phyloP scores from a whole-genome alignment of 2,888 invertebrate species.

The Lasioglossum figueresi region DNA sequence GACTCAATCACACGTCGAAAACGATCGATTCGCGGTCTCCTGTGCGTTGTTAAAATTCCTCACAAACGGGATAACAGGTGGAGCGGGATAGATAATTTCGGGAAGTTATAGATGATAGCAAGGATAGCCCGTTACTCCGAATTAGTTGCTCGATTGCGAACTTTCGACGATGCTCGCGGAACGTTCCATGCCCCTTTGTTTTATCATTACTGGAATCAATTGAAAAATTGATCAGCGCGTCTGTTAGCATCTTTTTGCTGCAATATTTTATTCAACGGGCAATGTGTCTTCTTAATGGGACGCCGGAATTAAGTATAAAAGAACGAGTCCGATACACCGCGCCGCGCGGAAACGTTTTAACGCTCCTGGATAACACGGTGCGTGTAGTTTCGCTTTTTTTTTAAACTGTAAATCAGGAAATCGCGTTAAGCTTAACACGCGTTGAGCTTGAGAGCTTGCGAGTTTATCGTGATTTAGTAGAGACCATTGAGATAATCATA shows the following conservation, averaged over 20 bases:
- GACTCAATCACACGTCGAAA: slow-evolving; percentile 54
- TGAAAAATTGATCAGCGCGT: not conserved
- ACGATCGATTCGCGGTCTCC: slow-evolving; percentile 51
- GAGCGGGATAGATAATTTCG: slow-evolving; percentile 3
- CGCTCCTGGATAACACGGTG: not conserved
- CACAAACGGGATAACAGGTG: slow-evolving; percentile 1
- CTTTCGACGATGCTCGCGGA: not conserved
- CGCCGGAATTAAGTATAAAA: not conserved
- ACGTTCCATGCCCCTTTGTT: not conserved
- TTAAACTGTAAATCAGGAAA: not conserved
- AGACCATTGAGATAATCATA: not conserved
- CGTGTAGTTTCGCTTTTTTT: not conserved
- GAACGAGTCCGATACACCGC: not conserved
- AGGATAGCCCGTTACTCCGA: slow-evolving; percentile 28
- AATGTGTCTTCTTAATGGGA: not conserved
- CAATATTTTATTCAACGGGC: not conserved
- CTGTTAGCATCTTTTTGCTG: not conserved
- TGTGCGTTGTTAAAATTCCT: slow-evolving; percentile 40
- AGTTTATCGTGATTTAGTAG: not conserved
- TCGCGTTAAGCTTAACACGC: not conserved
- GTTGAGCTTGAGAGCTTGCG: not conserved
- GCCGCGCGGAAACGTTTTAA: not conserved
- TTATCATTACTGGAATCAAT: not conserved
- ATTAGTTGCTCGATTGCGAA: not conserved
- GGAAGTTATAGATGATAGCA: not conserved